phyloP scores from a whole-genome alignment of 2,113 vertebrate species.

The Ahaetulla prasina region DNA sequence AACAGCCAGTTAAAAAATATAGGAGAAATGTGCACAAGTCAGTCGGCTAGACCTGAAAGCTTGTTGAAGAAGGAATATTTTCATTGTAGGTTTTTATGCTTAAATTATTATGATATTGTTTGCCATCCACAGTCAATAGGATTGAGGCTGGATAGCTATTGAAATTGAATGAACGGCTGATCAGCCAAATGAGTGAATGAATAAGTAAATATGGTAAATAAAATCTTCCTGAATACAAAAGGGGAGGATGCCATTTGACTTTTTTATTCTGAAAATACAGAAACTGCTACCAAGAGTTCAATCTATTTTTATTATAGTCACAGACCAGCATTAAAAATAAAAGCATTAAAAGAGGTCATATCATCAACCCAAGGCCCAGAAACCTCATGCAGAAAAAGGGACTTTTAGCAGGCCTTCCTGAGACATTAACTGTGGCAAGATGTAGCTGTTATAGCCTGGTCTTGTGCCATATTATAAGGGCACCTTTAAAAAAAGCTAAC shows the following conservation, averaged over 20 bases:
- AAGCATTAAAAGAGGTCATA: neutral
- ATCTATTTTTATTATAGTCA: neutral
- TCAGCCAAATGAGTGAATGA: too few relatives aligned
- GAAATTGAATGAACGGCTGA: neutral
- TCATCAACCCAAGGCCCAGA: neutral
- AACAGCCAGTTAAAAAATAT: neutral
- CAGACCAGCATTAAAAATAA: neutral
- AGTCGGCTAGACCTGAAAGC: neutral
- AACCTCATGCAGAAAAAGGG: neutral
- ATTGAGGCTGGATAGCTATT: neutral
- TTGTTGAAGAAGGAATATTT: neutral
- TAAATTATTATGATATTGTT: neutral
- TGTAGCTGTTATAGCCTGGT: neutral
- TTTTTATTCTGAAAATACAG: neutral
- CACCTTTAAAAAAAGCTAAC: neutral
- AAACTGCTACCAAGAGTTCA: neutral
- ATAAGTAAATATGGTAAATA: too few relatives aligned
- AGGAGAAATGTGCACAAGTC: neutral
- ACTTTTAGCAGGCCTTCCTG: neutral
- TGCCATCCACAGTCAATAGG: neutral
- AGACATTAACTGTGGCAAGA: neutral
- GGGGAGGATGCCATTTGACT: neutral
- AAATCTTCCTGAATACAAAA: neutral
- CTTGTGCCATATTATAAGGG: neutral
- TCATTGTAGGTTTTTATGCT: neutral